Conservation (phyloP, 1,140 invertebrate species). For the Drosophila repleta region DNA sequence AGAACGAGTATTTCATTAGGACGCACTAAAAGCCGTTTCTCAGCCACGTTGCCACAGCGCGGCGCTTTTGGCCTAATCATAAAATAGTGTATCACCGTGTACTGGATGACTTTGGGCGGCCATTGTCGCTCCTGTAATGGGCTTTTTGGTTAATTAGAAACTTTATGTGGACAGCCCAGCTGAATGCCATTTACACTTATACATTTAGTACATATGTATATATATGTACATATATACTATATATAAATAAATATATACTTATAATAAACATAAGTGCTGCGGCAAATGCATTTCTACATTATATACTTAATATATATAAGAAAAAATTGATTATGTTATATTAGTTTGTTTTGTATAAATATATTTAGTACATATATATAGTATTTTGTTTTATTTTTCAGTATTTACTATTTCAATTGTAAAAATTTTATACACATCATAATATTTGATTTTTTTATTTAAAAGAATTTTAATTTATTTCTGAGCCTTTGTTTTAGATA, state of each 20-base stretch:
- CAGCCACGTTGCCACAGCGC: slow-evolving; percentile 17
- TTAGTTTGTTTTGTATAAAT: no score
- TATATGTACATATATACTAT: neutral
- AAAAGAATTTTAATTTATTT: no score
- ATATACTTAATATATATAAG: no score
- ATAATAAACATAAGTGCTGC: slow-evolving; percentile 2
- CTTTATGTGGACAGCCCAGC: slow-evolving; percentile 58
- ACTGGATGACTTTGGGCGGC: slow-evolving; percentile 7
- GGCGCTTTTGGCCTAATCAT: slow-evolving; percentile 33
- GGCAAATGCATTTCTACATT: neutral
- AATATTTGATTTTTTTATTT: no score
- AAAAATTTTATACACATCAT: no score
- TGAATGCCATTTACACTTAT: neutral
- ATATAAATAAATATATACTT: neutral
- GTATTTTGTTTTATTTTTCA: no score
- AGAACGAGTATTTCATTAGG: slow-evolving; percentile 58
- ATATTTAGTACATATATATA: no score
- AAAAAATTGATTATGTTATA: no score
- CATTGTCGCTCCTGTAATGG: slow-evolving; percentile 60
- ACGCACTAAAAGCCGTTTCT: slow-evolving; percentile 64
- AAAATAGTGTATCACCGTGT: slow-evolving; percentile 46
- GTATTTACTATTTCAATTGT: no score
- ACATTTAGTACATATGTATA: neutral
- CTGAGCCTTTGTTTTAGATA: no score
- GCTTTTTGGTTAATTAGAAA: slow-evolving; percentile 79